Percentiles rank a stretch among this genome's conserved stretches.
phyloP scores from a whole-genome alignment of 2,113 vertebrate genomes.

The Raja brachyura region DNA sequence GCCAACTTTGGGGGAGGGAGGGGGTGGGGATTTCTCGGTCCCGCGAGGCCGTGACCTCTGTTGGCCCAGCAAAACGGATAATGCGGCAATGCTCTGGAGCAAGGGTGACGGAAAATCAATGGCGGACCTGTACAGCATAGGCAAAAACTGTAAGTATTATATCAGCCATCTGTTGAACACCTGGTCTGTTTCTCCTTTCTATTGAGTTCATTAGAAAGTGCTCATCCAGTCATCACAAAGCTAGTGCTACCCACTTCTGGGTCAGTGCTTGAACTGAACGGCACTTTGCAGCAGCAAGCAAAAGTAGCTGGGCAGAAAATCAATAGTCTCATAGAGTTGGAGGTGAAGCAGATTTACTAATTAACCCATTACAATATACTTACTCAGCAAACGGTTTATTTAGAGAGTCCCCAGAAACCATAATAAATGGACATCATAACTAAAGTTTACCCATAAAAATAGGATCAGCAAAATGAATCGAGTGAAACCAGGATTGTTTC shows the following conservation, averaged over 20 bases:
- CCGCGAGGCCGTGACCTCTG: too few relatives aligned
- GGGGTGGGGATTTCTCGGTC: too few relatives aligned
- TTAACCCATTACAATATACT: background rate
- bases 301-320: background rate
- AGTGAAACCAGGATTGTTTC: background rate
- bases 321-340: background rate
- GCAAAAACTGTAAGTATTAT: too few relatives aligned
- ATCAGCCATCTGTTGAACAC: too few relatives aligned
- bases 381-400: background rate
- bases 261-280: background rate
- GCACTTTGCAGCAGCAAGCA: background rate
- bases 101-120: too few relatives aligned
- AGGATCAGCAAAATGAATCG: background rate
- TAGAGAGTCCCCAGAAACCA: background rate
- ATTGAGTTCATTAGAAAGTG: too few relatives aligned
- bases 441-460: background rate
- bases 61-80: too few relatives aligned
- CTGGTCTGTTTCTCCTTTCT: too few relatives aligned
- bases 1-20: too few relatives aligned
- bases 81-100: too few relatives aligned
- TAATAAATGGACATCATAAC: background rate
- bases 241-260: background rate
- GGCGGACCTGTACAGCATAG: too few relatives aligned
- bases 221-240: too few relatives aligned
- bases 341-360: background rate